Base-by-base conservation (phyloP, 2,888 invertebrate genomes). In the Tiphia femorata region DNA sequence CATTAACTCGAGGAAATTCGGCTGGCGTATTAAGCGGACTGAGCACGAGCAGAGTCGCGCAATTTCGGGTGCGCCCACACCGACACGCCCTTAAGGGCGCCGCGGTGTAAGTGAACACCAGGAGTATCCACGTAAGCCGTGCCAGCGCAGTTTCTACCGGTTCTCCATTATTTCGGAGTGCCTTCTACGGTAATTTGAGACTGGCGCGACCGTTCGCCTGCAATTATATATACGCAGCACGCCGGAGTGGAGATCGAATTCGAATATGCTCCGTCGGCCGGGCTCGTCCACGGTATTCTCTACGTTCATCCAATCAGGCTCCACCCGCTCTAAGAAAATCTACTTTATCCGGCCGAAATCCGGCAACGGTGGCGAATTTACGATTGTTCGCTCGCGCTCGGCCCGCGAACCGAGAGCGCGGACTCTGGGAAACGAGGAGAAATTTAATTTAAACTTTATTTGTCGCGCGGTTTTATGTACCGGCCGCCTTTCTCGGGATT, bases 1-100 rank as follows among this genome's bases (percentile, higher is more conserved):
- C 69, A 69, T 69, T 69, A 69, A 62, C 63, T 59, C 58, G 57
- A 66, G 69, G 56, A 69, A 66, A 69, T 69, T 69, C 66, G 58
- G 65, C 50, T 56, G 43, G 48, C 47, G 58, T 66, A 66, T 69
- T 68, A 62, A 61, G 62, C 57, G 62, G n/a, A n/a, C n/a, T n/a
- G n/a, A 42, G 29, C 17, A 16, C 37, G 21, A 44, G n/a, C n/a
- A n/a, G n/a, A n/a, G n/a, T n/a, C n/a, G n/a, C n/a, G n/a, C n/a
- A n/a, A n/a, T n/a, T n/a, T n/a, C n/a, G n/a, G n/a, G n/a, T n/a
- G n/a, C 40, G 57, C 57, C 64, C 48, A 44, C 49, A 49, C 33
- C 43, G 49, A 29, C 38, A 25, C 47, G 25, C 30, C 49, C 48
- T 41, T 52, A n/a, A n/a, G n/a, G n/a, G n/a, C n/a, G n/a, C n/a